Base-by-base conservation (phyloP, 92 coral and sea anemone species). In the Blastomussa wellsi region DNA sequence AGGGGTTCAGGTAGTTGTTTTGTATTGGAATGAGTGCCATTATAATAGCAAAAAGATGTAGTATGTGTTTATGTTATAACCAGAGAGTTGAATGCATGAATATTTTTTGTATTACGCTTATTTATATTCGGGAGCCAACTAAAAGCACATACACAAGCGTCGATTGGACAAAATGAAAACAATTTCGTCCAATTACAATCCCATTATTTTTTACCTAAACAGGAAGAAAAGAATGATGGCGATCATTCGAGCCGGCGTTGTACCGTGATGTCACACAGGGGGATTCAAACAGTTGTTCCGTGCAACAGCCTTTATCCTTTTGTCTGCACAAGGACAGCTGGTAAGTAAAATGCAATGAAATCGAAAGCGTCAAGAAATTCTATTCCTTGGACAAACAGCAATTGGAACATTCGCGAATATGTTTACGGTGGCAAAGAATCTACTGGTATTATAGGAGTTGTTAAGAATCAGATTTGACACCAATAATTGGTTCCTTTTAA, bases 271-370 rank as follows among this genome's bases (percentile, higher is more conserved):
- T 80, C 84, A 7, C 84, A 82, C 51, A 82, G 82, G 20, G 82
- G 89, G 37, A 22, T 66, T 24, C 17, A 60, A 19, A 79, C 74
- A 79, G 38, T 38, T 2, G 91, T 79, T 1, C 60, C 93, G n/a
- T 89, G 91, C 22, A 48, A 87, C 49, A 84, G 76, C 78, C 91
- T 85, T 49, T 86, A 90, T n/a, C 89, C 95, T 17, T 92, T 90
- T 48, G 84, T 81, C 47, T 92, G 95, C 55, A 79, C 86, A 16
- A 77, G 88, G 64, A 88, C 39, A 48, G 94, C 86, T 55, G 92
- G 94, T 91, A 76, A 12, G 91, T 13, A 13, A 20, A 33, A 31
- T 67, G 17, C 0, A 1, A 12, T 29, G 72, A 28, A 1, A 3
- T n/a, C 33, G 13, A 17, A 22, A 3, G n/a, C n/a, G n/a, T n/a